Evolutionary conservation across 2,113 vertebrate species (phyloP).

Genomic region (Sorex fumeus): DNA sequence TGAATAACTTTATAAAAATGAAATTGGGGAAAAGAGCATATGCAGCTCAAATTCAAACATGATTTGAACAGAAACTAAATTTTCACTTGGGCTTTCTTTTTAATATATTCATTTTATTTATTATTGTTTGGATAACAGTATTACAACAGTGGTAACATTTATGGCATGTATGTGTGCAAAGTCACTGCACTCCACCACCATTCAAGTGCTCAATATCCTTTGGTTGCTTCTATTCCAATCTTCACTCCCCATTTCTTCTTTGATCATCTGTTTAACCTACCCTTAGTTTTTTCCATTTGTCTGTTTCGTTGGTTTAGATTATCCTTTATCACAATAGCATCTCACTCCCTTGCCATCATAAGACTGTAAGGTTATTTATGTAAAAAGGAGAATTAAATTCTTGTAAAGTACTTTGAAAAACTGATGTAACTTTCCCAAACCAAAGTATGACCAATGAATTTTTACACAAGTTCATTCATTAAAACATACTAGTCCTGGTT

Average conservation of each 20-base stretch:
- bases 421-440: background rate
- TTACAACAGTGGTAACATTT: too few relatives aligned
- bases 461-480: background rate
- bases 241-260: too few relatives aligned
- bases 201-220: too few relatives aligned
- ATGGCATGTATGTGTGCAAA: too few relatives aligned
- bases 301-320: background rate
- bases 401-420: background rate
- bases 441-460: too few relatives aligned
- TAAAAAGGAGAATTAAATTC: background rate
- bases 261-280: too few relatives aligned
- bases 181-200: too few relatives aligned
- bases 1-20: too few relatives aligned
- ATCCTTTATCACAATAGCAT: background rate
- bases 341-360: rapidly evolving
- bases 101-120: background rate
- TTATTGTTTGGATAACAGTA: too few relatives aligned
- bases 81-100: background rate
- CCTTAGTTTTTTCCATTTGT: too few relatives aligned
- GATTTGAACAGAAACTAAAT: background rate
- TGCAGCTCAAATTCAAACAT: background rate
- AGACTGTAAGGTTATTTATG: background rate
- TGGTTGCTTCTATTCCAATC: too few relatives aligned
- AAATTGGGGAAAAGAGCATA: background rate
- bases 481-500: background rate